phyloP scores from a whole-genome alignment of 2,888 invertebrate species.

The Erebia aethiops region DNA sequence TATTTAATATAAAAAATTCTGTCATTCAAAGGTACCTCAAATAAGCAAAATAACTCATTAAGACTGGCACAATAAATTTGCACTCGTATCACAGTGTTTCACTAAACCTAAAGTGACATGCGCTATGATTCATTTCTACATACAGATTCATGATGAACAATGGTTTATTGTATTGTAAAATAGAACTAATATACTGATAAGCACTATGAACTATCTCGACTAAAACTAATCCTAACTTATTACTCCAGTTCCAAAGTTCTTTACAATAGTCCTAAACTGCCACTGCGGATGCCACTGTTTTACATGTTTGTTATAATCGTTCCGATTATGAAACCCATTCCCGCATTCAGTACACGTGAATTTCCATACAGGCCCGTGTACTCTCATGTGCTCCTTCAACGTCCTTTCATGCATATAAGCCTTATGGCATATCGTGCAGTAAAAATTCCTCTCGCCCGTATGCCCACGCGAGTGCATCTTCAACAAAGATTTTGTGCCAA shows the following conservation, averaged over 20 bases:
- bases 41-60: neutral
- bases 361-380: constrained; percentile 66
- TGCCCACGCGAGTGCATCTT: constrained; percentile 73
- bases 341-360: constrained; percentile 68
- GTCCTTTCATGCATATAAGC: constrained; percentile 75
- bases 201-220: neutral
- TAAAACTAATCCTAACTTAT: constrained; percentile 31
- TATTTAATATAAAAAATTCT: neutral
- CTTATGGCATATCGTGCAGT: constrained; percentile 67
- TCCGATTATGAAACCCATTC: constrained; percentile 64
- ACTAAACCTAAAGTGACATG: constrained; percentile 1
- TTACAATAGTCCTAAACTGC: constrained; percentile 63
- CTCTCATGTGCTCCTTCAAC: constrained; percentile 70
- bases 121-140: neutral
- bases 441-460: constrained; percentile 71
- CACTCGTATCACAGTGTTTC: constrained; percentile 6
- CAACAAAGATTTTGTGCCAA: constrained; percentile 65
- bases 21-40: neutral
- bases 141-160: neutral
- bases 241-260: constrained; percentile 56
- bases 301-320: constrained; percentile 70
- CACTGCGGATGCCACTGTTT: constrained; percentile 75
- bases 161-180: no score
- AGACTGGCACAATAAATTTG: neutral
- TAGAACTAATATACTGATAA: neutral